Percentiles rank a stretch among this genome's conserved stretches.
Evolutionary conservation across 2,888 invertebrate genomes (phyloP).

Genomic region (Drosophila vallismaia): DNA sequence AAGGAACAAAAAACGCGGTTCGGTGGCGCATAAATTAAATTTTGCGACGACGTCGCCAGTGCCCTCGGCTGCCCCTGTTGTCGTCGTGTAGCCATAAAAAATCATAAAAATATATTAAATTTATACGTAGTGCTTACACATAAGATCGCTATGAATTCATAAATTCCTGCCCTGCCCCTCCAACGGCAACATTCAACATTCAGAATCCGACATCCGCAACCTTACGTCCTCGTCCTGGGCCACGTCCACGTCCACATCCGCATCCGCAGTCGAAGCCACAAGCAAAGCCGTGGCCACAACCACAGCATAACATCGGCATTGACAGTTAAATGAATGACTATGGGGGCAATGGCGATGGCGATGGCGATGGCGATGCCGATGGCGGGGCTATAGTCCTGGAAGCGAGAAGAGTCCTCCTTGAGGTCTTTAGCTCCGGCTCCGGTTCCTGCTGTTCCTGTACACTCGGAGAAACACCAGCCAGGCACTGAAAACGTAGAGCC

Average conservation of each 20-base stretch:
- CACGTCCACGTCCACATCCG: conserved; percentile 25
- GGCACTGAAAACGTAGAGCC: background rate
- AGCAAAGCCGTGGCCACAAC: conserved; percentile 33
- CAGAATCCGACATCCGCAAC: conserved; percentile 16
- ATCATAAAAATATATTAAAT: conserved; percentile 74
- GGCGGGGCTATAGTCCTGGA: conserved; percentile 6
- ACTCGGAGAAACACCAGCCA: background rate
- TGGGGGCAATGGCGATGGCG: conserved; percentile 28
- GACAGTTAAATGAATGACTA: conserved; percentile 70
- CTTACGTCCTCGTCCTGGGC: background rate
- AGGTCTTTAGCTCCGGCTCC: conserved; percentile 5
- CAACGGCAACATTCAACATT: conserved; percentile 6
- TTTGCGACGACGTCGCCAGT: conserved; percentile 26
- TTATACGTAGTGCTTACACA: conserved; percentile 53
- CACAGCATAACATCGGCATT: conserved; percentile 61
- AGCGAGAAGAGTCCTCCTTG: conserved; percentile 12
- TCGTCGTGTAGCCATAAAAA: conserved; percentile 44
- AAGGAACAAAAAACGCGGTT: conserved; percentile 32
- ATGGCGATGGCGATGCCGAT: conserved; percentile 12
- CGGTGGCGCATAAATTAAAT: conserved; percentile 66
- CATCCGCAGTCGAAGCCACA: conserved; percentile 10
- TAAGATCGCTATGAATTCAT: conserved; percentile 61
- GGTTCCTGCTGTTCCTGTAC: conserved; percentile 8
- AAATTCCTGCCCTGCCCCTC: conserved; percentile 45
- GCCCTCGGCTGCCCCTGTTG: too few species aligned